Base-by-base conservation (phyloP, 2,797 vertebrate genomes). In the Hirundo rustica region DNA sequence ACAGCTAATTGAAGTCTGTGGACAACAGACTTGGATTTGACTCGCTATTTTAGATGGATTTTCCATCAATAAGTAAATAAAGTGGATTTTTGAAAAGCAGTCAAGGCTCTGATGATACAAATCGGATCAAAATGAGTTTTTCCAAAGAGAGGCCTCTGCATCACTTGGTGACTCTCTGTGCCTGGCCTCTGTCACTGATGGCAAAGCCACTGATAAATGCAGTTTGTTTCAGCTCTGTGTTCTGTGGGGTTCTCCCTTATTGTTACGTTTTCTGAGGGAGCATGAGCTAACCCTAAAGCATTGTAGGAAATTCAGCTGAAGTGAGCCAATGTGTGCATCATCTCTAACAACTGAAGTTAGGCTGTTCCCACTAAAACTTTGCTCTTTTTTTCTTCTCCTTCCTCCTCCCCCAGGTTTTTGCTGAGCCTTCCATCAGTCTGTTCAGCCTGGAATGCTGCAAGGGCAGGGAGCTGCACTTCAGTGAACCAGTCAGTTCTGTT, bases 361-460 rank as follows among this genome's bases (percentile, higher is more conserved):
- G 38, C 29, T 26, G 2, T 48, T 70, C 23, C 34, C 27, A 26
- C 38, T 89, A 64, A 96, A 87, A 70, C 27, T 54, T 48, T 0
- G 6, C 17, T 18, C 6, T 3, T 17, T 68, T 55, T 16, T 42
- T 42, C 67, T 36, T 21, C 8, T 72, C 2, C 13, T 60, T 3
- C 18, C 13, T 64, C 25, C 7, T 26, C 17, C 53, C 2, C 19
- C 88, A 99, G 98, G 98, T 97, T 85, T 99, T 99, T 96, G 98
- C 98, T 36, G 98, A 98, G 55, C 98, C 98, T 16, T 98, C 97
- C 36, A 92, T 98, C 88, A 98, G 98, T 78, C 97, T 99, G 30
- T 99, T 98, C 38, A 97, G 98, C 47, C 96, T 98, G 97, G 98
- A 98, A 75, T 97, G 98, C 25, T 98, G 98, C 93, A 98, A 98